Conservation (phyloP, 2,888 invertebrate species). For the Nemotelus nigrinus region DNA sequence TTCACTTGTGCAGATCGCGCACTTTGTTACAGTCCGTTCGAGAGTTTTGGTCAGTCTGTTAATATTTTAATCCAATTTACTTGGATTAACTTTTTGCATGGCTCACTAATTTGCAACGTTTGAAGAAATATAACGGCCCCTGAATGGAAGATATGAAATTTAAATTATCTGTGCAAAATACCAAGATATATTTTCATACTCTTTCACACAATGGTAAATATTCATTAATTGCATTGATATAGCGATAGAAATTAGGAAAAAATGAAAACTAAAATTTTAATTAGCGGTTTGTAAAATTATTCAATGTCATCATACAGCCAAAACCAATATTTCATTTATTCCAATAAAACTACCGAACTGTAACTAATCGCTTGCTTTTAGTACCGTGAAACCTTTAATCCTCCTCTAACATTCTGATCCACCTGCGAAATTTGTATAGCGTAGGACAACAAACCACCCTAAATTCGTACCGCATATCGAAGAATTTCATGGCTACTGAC, state of each 20-base stretch:
- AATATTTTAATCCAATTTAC: constrained; percentile 36
- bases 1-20: too few relatives aligned
- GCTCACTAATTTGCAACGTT: background rate
- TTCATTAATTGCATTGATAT: too few relatives aligned
- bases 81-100: background rate
- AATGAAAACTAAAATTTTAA: too few relatives aligned
- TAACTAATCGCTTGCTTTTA: constrained; percentile 6
- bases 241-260: too few relatives aligned
- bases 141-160: background rate
- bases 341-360: constrained; percentile 14
- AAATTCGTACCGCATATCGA: constrained; percentile 43
- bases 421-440: constrained; percentile 31
- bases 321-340: constrained; percentile 16
- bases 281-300: background rate
- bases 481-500: constrained; percentile 24
- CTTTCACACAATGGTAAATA: too few relatives aligned
- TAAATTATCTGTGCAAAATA: background rate
- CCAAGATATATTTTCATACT: background rate
- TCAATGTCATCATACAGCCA: background rate
- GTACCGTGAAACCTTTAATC: constrained; percentile 18
- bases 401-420: constrained; percentile 5
- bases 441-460: constrained; percentile 42
- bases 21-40: background rate
- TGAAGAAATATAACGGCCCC: background rate
- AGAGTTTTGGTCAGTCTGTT: background rate